Conservation (phyloP, 1,140 invertebrate genomes). For the Lasaia peninsularis region DNA sequence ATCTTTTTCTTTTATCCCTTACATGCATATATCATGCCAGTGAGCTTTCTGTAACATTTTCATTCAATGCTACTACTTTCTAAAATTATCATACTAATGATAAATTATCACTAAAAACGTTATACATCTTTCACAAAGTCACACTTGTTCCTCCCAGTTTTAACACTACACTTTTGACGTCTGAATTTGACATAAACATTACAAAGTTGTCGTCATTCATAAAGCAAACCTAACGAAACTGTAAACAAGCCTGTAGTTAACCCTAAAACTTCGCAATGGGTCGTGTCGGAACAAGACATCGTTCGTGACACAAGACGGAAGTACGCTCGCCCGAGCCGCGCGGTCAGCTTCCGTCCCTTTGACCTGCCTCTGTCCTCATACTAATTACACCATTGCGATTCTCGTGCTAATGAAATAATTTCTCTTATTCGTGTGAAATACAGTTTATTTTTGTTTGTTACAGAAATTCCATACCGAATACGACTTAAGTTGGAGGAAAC, state of each 20-base stretch:
- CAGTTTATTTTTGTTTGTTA: conserved; percentile 26
- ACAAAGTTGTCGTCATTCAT: conserved; percentile 15
- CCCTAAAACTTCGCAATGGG: conserved; percentile 32
- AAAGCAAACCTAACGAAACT: conserved; percentile 16
- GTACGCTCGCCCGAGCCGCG: conserved; percentile 48
- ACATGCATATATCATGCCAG: no score
- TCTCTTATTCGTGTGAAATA: conserved; percentile 23
- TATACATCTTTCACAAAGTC: background rate
- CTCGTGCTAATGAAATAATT: conserved; percentile 16
- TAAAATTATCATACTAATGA: no score
- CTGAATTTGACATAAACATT: conserved; percentile 9
- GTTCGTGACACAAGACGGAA: conserved; percentile 45
- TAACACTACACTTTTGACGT: background rate
- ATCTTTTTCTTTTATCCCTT: no score
- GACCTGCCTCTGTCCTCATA: conserved; percentile 45
- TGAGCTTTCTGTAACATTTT: no score
- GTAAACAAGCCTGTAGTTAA: conserved; percentile 22
- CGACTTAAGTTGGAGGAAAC: conserved; percentile 45
- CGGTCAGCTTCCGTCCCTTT: conserved; percentile 67
- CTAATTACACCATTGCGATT: conserved; percentile 51
- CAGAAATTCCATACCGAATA: conserved; percentile 17
- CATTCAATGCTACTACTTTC: no score
- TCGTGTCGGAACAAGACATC: conserved; percentile 45
- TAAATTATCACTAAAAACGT: background rate
- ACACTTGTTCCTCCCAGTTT: no score